Percentiles rank a stretch among this genome's conserved stretches.
Conservation (phyloP, 2,113 vertebrate species). For the Rafetus swinhoei region DNA sequence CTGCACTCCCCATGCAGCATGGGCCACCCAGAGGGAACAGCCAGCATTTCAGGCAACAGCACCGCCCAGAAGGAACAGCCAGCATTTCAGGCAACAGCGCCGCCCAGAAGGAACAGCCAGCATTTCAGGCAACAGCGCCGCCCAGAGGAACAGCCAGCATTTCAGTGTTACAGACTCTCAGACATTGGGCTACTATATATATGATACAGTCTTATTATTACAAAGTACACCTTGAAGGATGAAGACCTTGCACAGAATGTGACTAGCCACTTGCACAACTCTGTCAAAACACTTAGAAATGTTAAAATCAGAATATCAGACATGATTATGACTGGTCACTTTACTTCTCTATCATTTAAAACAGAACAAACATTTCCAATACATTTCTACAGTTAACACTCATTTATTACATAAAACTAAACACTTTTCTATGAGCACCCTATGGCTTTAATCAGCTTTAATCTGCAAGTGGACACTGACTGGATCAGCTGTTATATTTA, state of each 20-base stretch:
- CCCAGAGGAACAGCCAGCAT: too few relatives aligned
- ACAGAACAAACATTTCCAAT: neutral
- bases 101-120: too few relatives aligned
- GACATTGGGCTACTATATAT: too few relatives aligned
- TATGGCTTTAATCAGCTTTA: neutral
- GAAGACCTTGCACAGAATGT: neutral
- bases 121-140: too few relatives aligned
- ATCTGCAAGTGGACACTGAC: neutral
- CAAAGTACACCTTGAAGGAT: neutral
- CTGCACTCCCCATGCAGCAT: too few relatives aligned
- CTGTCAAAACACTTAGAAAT: neutral
- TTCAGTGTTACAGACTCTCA: too few relatives aligned
- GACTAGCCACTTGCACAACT: neutral
- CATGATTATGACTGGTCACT: neutral
- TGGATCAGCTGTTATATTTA: neutral
- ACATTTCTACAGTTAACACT: neutral
- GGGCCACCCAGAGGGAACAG: too few relatives aligned
- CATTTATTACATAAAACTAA: neutral
- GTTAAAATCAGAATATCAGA: neutral
- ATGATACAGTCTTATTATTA: neutral
- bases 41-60: too few relatives aligned
- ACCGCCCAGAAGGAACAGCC: too few relatives aligned
- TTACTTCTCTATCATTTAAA: conserved; percentile 2
- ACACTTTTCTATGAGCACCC: conserved; percentile 1
- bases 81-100: too few relatives aligned